Conservation (phyloP, 2,888 invertebrate genomes). For the Tachina grossa region DNA sequence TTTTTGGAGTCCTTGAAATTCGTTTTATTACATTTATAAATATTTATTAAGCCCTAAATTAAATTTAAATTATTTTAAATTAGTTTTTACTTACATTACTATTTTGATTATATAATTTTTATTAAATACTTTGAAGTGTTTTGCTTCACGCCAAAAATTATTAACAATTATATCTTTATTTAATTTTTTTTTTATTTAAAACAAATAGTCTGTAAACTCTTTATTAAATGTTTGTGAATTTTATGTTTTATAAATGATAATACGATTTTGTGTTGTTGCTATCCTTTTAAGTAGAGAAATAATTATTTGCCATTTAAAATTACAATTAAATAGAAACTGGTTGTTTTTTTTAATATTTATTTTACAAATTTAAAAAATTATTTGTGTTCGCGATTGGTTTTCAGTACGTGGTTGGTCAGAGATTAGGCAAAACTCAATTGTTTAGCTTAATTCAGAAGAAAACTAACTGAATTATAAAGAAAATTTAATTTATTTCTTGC, state of each 20-base stretch:
- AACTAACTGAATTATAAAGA: too few relatives aligned
- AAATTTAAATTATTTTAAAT: conserved; percentile 56
- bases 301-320: conserved; percentile 37
- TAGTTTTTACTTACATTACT: conserved; percentile 40
- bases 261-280: neutral
- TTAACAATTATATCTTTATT: conserved; percentile 27
- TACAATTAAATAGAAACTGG: conserved; percentile 17
- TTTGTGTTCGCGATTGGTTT: neutral
- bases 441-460: too few relatives aligned
- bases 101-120: conserved; percentile 34
- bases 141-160: conserved; percentile 4
- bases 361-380: conserved; percentile 34
- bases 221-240: conserved; percentile 42
- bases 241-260: conserved; percentile 31
- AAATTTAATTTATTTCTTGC: too few relatives aligned
- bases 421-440: too few relatives aligned
- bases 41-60: conserved; percentile 54
- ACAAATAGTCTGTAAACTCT: conserved; percentile 43
- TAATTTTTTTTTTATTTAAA: neutral
- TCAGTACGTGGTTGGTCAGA: neutral
- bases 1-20: conserved; percentile 9
- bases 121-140: conserved; percentile 3
- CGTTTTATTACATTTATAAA: conserved; percentile 47
- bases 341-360: conserved; percentile 10
- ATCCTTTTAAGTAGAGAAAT: conserved; percentile 1